These are phyloP conservation scores for Parapsyche elsis DNA, from an alignment of 1,140 invertebrate species.

Conservation along the genomic window DNA sequence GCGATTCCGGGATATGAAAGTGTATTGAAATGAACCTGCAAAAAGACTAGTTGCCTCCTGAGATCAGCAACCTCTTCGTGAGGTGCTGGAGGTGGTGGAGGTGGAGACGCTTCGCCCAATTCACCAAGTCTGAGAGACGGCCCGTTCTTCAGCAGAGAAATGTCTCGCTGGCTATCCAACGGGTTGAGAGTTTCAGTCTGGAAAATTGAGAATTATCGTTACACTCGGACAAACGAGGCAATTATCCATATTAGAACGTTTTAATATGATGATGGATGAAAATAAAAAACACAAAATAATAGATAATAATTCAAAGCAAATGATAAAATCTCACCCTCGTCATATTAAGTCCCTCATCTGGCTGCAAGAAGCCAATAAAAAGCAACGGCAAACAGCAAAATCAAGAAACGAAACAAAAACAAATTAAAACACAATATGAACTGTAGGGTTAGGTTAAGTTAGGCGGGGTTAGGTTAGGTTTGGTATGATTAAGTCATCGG, in stretches of 20 bases:
- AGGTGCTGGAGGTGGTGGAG: conserved; percentile 63
- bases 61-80: conserved; percentile 79
- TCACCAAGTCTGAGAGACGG: conserved; percentile 74
- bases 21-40: conserved; percentile 69
- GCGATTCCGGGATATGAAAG: not conserved
- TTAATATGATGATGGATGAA: not conserved
- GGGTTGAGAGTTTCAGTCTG: conserved; percentile 88
- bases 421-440: conserved; percentile 37
- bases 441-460: not conserved
- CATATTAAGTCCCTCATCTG: conserved; percentile 68
- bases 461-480: too few species aligned
- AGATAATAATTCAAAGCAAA: conserved; percentile 21
- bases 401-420: conserved; percentile 60
- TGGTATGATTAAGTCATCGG: too few species aligned
- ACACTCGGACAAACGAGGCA: too few species aligned
- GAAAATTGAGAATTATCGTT: conserved; percentile 50
- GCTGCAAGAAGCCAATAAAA: conserved; percentile 58
- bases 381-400: conserved; percentile 64
- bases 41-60: conserved; percentile 79
- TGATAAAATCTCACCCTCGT: conserved; percentile 65
- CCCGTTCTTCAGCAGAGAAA: conserved; percentile 79
- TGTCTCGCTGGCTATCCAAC: conserved; percentile 72
- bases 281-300: conserved; percentile 8
- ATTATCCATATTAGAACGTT: not conserved
- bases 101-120: conserved; percentile 70